phyloP scores from a whole-genome alignment of 1,140 invertebrate genomes.

The Contarinia nasturtii region DNA sequence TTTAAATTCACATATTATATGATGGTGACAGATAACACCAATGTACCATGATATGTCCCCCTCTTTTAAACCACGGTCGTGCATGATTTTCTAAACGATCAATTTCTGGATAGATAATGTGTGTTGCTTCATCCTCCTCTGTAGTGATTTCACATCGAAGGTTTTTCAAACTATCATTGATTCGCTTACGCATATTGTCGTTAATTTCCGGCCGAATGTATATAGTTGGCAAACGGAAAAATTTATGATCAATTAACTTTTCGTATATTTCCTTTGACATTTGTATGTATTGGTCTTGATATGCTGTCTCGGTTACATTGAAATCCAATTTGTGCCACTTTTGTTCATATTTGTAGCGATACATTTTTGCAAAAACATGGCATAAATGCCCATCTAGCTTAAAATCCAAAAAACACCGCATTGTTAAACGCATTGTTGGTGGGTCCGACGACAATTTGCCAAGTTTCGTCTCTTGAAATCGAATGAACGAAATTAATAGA shows the following conservation, averaged over 20 bases:
- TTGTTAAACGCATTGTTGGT: conserved; percentile 60
- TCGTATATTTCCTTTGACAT: conserved; percentile 88
- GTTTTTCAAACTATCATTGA: conserved; percentile 75
- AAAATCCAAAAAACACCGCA: conserved; percentile 88
- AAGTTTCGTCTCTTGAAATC: conserved; percentile 92
- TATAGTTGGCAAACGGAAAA: conserved; percentile 56
- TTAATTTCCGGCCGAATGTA: conserved; percentile 74
- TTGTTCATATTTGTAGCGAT: conserved; percentile 89
- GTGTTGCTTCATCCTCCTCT: conserved; percentile 69
- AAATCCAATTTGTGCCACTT: conserved; percentile 86
- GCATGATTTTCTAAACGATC: conserved; percentile 84
- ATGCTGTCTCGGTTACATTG: conserved; percentile 60
- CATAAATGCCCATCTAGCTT: conserved; percentile 81
- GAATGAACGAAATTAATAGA: conserved; percentile 71
- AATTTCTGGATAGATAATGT: conserved; percentile 69
- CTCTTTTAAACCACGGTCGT: conserved; percentile 64
- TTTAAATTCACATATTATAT: conserved; percentile 70
- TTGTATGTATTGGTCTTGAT: conserved; percentile 82
- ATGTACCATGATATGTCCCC: conserved; percentile 67
- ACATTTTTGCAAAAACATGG: conserved; percentile 82
- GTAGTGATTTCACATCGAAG: conserved; percentile 66
- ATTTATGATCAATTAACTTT: conserved; percentile 59
- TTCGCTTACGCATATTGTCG: conserved; percentile 54
- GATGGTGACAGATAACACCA: conserved; percentile 89
- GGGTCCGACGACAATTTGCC: conserved; percentile 84